Percentiles rank a stretch among this genome's conserved stretches.
These are phyloP conservation scores for Drosophila sucinea DNA, from an alignment of 1,140 invertebrate species.

Conservation along the genomic window DNA sequence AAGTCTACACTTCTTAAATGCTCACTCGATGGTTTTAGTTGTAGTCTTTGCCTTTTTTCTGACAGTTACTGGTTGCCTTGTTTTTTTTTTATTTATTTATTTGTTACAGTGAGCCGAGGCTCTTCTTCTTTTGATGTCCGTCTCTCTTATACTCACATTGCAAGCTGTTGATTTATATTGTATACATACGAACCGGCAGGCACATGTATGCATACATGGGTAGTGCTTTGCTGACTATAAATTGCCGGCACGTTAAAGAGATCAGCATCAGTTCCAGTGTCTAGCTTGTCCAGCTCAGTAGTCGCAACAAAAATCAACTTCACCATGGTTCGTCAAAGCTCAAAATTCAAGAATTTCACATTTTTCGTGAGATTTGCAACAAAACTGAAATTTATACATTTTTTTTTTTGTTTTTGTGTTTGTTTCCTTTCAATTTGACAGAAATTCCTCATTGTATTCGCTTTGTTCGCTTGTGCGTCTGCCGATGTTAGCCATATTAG, in stretches of 20 bases:
- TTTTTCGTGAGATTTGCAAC: neutral
- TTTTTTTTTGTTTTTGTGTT: conserved; percentile 17
- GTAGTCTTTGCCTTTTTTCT: conserved; percentile 44
- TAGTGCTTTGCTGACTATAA: conserved; percentile 70
- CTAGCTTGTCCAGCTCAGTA: conserved; percentile 74
- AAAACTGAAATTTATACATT: conserved; percentile 3
- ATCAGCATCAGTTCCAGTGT: conserved; percentile 81
- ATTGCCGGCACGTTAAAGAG: conserved; percentile 70
- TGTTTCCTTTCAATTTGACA: conserved; percentile 46
- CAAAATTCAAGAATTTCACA: conserved; percentile 1
- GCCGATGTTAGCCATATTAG: conserved; percentile 79
- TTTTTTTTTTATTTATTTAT: conserved; percentile 9
- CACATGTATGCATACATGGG: conserved; percentile 24
- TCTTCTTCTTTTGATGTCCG: conserved; percentile 27
- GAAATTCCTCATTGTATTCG: conserved; percentile 81
- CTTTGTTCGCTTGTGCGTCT: conserved; percentile 70
- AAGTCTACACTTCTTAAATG: neutral
- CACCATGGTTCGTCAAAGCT: conserved; percentile 70
- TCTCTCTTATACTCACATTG: conserved; percentile 29
- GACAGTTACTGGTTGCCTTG: conserved; percentile 25
- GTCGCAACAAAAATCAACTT: conserved; percentile 24
- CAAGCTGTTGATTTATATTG: conserved; percentile 33
- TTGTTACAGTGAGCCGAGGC: conserved; percentile 10
- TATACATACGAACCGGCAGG: neutral
- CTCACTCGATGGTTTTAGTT: conserved; percentile 19